These are phyloP conservation scores for silkworm (Bombyx mori) DNA, from an alignment of 1,140 invertebrate species.

Conservation along the genomic window ASM3026992v2 NC_085111.1:12548501-12549000, in stretches of 20 bases:
- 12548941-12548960: neutral
- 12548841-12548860: conserved; percentile 11
- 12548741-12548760: no score
- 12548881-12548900: neutral
- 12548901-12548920: conserved; percentile 5
- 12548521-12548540: conserved; percentile 32
- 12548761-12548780: no score
- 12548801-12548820: neutral
- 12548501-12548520: conserved; percentile 46
- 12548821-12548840: conserved; percentile 14
- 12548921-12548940: no score
- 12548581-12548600: conserved; percentile 51
- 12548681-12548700: conserved; percentile 57
- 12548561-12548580: conserved; percentile 45
- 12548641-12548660: conserved; percentile 21
- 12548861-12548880: conserved; percentile 1
- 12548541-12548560: conserved; percentile 34
- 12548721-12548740: neutral
- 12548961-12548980: neutral
- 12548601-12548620: conserved; percentile 25
- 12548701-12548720: conserved; percentile 21
- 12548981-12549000: no score
- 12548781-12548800: neutral
- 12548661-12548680: conserved; percentile 8
- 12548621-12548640: conserved; percentile 43